Evolutionary conservation across 1,140 invertebrate genomes (phyloP), one percentile per base, ranked within the genome.

Genomic region (Drosophila parabipectinata): DNA sequence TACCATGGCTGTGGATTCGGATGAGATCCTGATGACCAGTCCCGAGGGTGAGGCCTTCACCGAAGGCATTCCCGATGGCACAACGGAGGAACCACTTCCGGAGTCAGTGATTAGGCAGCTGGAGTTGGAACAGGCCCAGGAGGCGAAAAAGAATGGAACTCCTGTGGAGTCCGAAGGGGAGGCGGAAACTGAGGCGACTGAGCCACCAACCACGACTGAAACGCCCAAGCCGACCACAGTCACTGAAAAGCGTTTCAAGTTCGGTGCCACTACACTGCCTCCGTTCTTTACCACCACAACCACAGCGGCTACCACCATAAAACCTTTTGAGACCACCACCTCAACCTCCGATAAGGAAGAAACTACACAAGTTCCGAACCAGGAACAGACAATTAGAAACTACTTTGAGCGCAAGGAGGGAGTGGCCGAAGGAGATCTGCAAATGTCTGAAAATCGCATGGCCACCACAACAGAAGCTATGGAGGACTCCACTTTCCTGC

Each of bases 1-100:
- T 1, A 85, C 77, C 8, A 28, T 85, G 6, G 37, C 44, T 4
- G 12, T 77, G 3, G 73, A 85, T 6, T n/a, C 60, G 5, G 74
- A 85, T 12, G 6, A 55, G 1, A 71, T 87, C 4, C 32, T 81
- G 10, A 87, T 69, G 41, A 85, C 81, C 12, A 59, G 68, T 41
- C 47, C 72, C 1, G 60, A 26, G 30, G 21, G 60, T 4, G 24
- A 71, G 26, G 2, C 12, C 21, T 87, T 77, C 8, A 81, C 73
- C 1, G 52, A 73, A 0, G 30, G 30, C 8, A 47, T 32, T 44
- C 50, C 47, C 0, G 18, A 28, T 4, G 15, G 41, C 1, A 51
- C 50, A 2, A 87, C 81, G 1, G 81, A 87, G 15, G 73, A 85
- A 1, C 77, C 81, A 3, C 32, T 87, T 34, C 64, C 68, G 6